Percentiles rank a stretch among this genome's conserved stretches.
Conservation (phyloP, 2,797 vertebrate genomes). For the Enteromius mattozi region DNA sequence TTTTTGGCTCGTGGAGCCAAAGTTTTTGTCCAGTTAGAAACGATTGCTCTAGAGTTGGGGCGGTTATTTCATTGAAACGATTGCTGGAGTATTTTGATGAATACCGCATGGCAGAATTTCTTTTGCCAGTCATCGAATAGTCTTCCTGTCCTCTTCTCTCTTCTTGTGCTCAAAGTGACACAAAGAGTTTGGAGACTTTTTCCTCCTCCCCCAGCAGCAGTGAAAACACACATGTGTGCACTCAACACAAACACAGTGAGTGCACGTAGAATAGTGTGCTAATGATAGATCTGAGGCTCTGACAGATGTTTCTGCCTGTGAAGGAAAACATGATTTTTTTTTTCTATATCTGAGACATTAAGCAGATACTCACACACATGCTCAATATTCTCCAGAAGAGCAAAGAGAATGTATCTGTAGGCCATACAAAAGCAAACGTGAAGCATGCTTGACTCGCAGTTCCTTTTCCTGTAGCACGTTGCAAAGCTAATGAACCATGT, state of each 20-base stretch:
- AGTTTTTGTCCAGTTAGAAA: conserved; percentile 21
- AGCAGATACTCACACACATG: conserved; percentile 57
- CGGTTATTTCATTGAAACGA: conserved; percentile 32
- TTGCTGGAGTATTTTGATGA: conserved; percentile 44
- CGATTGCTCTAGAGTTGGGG: conserved; percentile 15
- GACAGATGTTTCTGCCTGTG: conserved; percentile 63
- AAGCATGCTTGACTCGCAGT: not conserved
- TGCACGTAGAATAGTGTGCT: conserved; percentile 50
- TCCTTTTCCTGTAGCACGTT: not conserved
- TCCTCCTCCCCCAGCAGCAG: conserved; percentile 50
- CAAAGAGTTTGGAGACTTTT: conserved; percentile 51
- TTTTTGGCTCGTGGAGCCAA: conserved; percentile 20
- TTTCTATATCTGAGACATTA: conserved; percentile 56
- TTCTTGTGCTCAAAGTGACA: conserved; percentile 46
- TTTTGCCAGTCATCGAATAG: conserved; percentile 35
- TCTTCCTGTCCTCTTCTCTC: conserved; percentile 26
- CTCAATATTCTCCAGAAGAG: conserved; percentile 44
- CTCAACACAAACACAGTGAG: conserved; percentile 58
- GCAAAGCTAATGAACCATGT: not conserved
- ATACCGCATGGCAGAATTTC: conserved; percentile 41
- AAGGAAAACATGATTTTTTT: conserved; percentile 56
- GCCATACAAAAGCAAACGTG: not conserved
- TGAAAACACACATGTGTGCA: conserved; percentile 56
- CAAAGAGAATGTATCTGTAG: conserved; percentile 10
- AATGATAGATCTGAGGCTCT: conserved; percentile 58